A percentile compares a stretch with the other conserved stretches of the same genome.
Conservation (phyloP, 2,797 vertebrate genomes). For the Graptemys geographica region DNA sequence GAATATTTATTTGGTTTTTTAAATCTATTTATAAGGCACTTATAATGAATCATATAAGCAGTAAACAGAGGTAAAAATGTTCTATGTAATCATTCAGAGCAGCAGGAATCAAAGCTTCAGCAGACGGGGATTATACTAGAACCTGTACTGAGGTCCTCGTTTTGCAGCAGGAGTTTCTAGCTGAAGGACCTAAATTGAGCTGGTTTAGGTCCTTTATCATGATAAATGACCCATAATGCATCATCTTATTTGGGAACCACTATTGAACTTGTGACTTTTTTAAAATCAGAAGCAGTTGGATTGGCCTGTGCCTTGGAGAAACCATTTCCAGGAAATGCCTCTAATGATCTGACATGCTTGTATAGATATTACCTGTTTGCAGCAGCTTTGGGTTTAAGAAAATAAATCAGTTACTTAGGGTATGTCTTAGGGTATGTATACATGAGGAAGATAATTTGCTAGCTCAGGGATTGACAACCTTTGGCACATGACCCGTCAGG, state of each 20-base stretch:
- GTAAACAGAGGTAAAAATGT: neutral
- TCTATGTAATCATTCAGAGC: neutral
- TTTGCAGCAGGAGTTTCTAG: neutral
- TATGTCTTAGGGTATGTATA: neutral
- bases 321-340: neutral
- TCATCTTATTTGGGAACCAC: conserved; percentile 22
- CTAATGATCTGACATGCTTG: conserved; percentile 18
- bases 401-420: neutral
- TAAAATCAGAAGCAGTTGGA: neutral
- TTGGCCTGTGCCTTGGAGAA: neutral
- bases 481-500: too few species aligned
- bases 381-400: neutral
- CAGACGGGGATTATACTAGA: neutral
- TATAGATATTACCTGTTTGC: neutral
- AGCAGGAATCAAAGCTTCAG: neutral
- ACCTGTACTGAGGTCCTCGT: neutral
- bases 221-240: neutral
- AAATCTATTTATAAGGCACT: neutral
- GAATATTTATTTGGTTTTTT: neutral
- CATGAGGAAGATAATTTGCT: conserved; percentile 5
- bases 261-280: conserved; percentile 28
- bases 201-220: conserved; percentile 2
- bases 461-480: too few species aligned
- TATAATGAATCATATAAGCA: neutral
- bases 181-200: neutral